Evolutionary conservation across 1,140 invertebrate genomes (phyloP).

Genomic region (Orius laevigatus): DNA sequence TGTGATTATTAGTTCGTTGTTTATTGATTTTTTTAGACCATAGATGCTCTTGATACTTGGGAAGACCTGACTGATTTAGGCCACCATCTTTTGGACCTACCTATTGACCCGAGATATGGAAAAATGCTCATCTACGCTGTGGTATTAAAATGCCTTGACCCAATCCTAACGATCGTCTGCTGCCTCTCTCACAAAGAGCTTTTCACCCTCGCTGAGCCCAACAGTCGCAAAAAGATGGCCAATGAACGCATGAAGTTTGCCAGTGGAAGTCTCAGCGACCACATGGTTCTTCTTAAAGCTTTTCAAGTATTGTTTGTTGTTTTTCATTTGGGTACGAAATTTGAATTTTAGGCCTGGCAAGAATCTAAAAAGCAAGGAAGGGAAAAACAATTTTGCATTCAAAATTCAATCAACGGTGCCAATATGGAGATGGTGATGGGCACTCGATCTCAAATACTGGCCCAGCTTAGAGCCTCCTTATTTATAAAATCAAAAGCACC

Average conservation of each 20-base stretch:
- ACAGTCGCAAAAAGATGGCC: slow-evolving; percentile 34
- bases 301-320: slow-evolving; percentile 81
- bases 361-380: slow-evolving; percentile 46
- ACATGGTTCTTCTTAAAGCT: slow-evolving; percentile 69
- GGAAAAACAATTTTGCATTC: slow-evolving; percentile 58
- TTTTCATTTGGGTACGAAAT: too few species aligned
- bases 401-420: slow-evolving; percentile 61
- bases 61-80: slow-evolving; percentile 71
- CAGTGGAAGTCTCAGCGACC: slow-evolving; percentile 70
- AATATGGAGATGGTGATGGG: slow-evolving; percentile 76
- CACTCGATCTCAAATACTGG: slow-evolving; percentile 60
- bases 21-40: slow-evolving; percentile 33
- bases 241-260: slow-evolving; percentile 51
- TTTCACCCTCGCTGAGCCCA: neutral
- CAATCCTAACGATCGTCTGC: slow-evolving; percentile 82
- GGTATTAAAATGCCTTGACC: slow-evolving; percentile 85
- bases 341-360: slow-evolving; percentile 35
- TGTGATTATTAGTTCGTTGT: slow-evolving; percentile 7
- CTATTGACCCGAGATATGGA: slow-evolving; percentile 76
- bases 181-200: slow-evolving; percentile 60
- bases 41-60: slow-evolving; percentile 66
- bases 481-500: slow-evolving; percentile 53
- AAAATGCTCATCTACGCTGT: slow-evolving; percentile 85
- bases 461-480: slow-evolving; percentile 66
- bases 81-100: slow-evolving; percentile 69